phyloP scores from a whole-genome alignment of 2,888 invertebrate genomes.

The Lochmaea capreae region DNA sequence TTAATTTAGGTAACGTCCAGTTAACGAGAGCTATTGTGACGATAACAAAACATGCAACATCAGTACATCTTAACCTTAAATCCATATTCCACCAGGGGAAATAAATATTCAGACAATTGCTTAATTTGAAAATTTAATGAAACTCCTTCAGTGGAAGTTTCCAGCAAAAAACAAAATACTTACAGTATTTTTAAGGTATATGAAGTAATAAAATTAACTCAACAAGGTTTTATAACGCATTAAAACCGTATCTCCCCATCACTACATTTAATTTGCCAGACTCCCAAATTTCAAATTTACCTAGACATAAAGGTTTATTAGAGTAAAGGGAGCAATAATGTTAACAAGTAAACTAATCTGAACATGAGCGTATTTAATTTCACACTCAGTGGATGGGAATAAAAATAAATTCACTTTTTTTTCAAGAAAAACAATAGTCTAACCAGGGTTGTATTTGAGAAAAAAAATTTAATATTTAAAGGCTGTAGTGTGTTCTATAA shows the following conservation, averaged over 20 bases:
- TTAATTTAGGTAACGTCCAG: too few relatives aligned
- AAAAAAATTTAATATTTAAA: not conserved
- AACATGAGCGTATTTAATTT: conserved; percentile 39
- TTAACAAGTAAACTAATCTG: conserved; percentile 22
- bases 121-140: too few relatives aligned
- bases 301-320: conserved; percentile 15
- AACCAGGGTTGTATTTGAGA: not conserved
- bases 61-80: too few relatives aligned
- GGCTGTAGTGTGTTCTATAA: too few relatives aligned
- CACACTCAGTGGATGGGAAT: conserved; percentile 39
- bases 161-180: too few relatives aligned
- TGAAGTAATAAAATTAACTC: too few relatives aligned
- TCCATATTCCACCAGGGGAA: too few relatives aligned
- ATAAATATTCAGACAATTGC: too few relatives aligned
- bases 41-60: too few relatives aligned
- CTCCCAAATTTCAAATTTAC: conserved; percentile 13
- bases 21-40: too few relatives aligned
- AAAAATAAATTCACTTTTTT: conserved; percentile 35
- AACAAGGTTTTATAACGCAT: not conserved
- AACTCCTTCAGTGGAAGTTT: too few relatives aligned
- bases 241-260: not conserved
- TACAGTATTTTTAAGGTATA: too few relatives aligned
- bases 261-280: not conserved
- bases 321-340: conserved; percentile 25
- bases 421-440: conserved; percentile 16